A percentile compares a stretch with the other conserved stretches of the same genome.
Conservation (phyloP, 1,140 invertebrate genomes). For the Macrobrachium nipponense region DNA sequence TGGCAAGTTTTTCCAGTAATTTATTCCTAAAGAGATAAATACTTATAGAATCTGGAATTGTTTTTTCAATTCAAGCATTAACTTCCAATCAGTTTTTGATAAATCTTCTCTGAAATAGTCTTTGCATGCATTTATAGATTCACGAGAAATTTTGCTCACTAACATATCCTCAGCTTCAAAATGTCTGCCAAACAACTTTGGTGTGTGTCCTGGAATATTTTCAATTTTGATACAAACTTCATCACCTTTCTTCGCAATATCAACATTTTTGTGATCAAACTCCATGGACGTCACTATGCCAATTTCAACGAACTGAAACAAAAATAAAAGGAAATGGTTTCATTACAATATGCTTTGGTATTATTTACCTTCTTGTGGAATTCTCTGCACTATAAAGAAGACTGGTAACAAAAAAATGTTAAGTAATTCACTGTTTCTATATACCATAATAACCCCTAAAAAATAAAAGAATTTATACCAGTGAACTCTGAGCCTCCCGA, state of each 20-base stretch:
- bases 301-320: slow-evolving; percentile 90
- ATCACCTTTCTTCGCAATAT: slow-evolving; percentile 92
- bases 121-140: slow-evolving; percentile 99
- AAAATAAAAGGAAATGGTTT: background rate
- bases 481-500: too few species aligned
- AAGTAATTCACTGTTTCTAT: too few species aligned
- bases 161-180: slow-evolving; percentile 97
- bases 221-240: slow-evolving; percentile 99
- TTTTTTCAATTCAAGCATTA: slow-evolving; percentile 99
- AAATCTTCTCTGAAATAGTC: slow-evolving; percentile 99
- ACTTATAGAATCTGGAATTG: slow-evolving; percentile 91
- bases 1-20: too few species aligned
- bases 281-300: slow-evolving; percentile 96
- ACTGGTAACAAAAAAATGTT: too few species aligned
- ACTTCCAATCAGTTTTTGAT: slow-evolving; percentile 94
- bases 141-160: slow-evolving; percentile 96
- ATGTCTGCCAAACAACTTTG: slow-evolving; percentile 98
- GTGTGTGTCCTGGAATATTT: slow-evolving; percentile 93
- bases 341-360: too few species aligned
- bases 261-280: slow-evolving; percentile 83
- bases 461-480: too few species aligned
- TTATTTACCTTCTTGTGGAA: too few species aligned
- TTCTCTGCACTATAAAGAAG: too few species aligned
- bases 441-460: too few species aligned
- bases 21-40: too few species aligned